Evolutionary conservation across 2,888 invertebrate genomes (phyloP).

Genomic region (Synanthedon tipuliformis): DNA sequence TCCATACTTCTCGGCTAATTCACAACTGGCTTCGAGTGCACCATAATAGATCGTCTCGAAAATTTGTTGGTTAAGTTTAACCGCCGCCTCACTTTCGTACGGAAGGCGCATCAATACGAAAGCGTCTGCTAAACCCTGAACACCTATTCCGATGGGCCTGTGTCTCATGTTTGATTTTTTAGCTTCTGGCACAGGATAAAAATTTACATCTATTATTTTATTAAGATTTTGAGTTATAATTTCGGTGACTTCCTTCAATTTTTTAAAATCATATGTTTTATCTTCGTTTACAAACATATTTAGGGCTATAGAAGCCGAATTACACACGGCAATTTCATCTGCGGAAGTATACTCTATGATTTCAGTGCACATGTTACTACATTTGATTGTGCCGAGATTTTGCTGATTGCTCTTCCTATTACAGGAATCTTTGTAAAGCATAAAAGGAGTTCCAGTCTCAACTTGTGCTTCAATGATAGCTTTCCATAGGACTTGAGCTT

Average conservation of each 20-base stretch:
- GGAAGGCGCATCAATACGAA: conserved; percentile 94
- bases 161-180: conserved; percentile 87
- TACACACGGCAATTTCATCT: conserved; percentile 97
- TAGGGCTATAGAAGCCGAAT: conserved; percentile 95
- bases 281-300: conserved; percentile 91
- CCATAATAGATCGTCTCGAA: conserved; percentile 98
- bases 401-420: conserved; percentile 98
- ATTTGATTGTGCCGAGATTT: conserved; percentile 97
- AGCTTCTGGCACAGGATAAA: conserved; percentile 93
- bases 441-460: conserved; percentile 98
- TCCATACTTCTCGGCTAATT: conserved; percentile 86
- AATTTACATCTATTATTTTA: conserved; percentile 96
- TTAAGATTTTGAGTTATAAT: conserved; percentile 92
- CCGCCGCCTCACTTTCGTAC: conserved; percentile 90
- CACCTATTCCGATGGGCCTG: conserved; percentile 90
- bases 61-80: conserved; percentile 90
- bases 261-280: conserved; percentile 86
- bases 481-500: conserved; percentile 92
- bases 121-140: conserved; percentile 97
- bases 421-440: conserved; percentile 96
- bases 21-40: conserved; percentile 96
- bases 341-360: conserved; percentile 93
- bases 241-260: conserved; percentile 89
- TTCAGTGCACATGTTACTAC: conserved; percentile 98
- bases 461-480: conserved; percentile 95